phyloP scores from a whole-genome alignment of 1,140 invertebrate species.

The Acyrthosiphon pisum region DNA sequence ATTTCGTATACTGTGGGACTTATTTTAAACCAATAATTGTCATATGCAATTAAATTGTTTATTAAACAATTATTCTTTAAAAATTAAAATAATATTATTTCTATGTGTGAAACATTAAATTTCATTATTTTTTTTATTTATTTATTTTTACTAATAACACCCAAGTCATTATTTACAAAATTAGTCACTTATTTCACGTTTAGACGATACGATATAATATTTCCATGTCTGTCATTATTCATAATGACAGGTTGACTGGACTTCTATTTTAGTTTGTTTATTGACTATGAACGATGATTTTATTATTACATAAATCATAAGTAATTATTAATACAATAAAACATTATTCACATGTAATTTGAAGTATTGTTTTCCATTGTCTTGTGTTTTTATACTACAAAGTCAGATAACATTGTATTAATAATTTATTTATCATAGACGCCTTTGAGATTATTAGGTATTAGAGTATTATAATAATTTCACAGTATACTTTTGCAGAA shows the following conservation, averaged over 20 bases:
- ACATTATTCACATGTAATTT: neutral
- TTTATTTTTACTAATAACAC: neutral
- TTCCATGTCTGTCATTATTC: neutral
- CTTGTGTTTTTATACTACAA: neutral
- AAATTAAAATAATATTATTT: neutral
- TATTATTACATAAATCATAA: neutral
- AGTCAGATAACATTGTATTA: neutral
- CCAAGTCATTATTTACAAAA: neutral
- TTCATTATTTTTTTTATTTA: neutral
- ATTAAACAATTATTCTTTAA: neutral
- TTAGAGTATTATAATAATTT: neutral
- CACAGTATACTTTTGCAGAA: neutral
- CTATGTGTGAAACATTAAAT: neutral
- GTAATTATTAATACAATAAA: conserved; percentile 2
- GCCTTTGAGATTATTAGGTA: neutral
- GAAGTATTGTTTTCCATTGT: neutral
- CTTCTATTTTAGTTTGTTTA: neutral
- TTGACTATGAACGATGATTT: neutral
- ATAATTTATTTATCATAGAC: neutral
- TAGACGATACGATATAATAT: neutral
- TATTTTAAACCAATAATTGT: neutral
- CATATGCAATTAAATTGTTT: neutral
- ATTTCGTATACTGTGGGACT: neutral
- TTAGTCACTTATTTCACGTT: neutral
- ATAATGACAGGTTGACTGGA: neutral